Evolutionary conservation across 2,888 invertebrate genomes (phyloP).

Genomic region (Acleris holmiana): DNA sequence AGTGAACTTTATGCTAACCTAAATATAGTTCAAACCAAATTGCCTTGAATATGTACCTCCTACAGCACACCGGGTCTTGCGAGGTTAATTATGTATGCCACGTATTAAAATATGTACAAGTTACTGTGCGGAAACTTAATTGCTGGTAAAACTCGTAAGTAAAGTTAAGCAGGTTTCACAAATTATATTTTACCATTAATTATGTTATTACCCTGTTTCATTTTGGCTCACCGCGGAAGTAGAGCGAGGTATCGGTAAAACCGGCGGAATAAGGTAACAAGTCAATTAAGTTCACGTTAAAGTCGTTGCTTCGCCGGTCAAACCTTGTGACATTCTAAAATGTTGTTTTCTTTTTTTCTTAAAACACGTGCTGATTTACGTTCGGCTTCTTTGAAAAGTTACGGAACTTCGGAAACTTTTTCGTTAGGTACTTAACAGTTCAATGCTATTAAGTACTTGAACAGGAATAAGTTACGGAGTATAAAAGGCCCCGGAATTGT

Average conservation of each 20-base stretch:
- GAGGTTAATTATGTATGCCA: no score
- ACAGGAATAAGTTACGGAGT: no score
- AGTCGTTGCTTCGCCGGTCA: background rate
- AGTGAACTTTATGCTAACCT: no score
- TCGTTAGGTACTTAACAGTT: no score
- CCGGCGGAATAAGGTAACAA: slow-evolving; percentile 1
- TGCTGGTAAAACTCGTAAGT: background rate
- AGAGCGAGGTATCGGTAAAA: background rate
- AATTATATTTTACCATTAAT: slow-evolving; percentile 2
- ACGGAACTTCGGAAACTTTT: no score
- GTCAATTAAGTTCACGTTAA: slow-evolving; percentile 9
- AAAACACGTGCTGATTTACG: no score
- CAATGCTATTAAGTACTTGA: no score
- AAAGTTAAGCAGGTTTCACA: background rate
- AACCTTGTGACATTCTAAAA: background rate
- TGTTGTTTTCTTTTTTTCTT: background rate
- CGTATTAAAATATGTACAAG: background rate
- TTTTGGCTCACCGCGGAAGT: background rate
- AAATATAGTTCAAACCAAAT: no score
- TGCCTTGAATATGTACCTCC: no score
- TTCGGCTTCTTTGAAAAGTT: no score
- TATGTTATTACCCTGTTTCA: slow-evolving; percentile 6
- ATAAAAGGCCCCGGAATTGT: no score
- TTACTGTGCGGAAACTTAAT: background rate
- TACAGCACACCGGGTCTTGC: no score